Base-by-base conservation (phyloP, 2,888 invertebrate species). In the Nymphalis c-album region DNA sequence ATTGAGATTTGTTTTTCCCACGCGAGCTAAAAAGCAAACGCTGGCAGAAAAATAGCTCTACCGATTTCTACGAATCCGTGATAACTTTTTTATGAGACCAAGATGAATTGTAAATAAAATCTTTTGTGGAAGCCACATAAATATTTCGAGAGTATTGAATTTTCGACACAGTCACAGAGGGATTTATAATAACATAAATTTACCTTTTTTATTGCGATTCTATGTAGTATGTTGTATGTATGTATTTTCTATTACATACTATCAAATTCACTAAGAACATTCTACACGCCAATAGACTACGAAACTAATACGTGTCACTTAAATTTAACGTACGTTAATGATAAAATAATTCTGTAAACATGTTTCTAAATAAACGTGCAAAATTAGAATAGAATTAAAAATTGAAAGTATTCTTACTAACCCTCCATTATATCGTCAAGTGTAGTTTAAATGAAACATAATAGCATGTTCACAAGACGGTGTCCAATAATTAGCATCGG, bases 61-160 rank as follows among this genome's bases (percentile, higher is more conserved):
- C 80, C 84, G 84, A 84, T 86, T 87, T 85, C 88, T 88, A 86
- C 84, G 88, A 89, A 89, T 87, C 82, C 82, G 85, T 86, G 87
- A 88, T 90, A 89, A 90, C 87, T 88, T 90, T 89, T 90, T 90
- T 90, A 89, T 87, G 86, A 85, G 82, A 83, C 84, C 82, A 85
- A 87, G 90, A 89, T 89, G 87, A 88, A 89, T 90, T 89, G 87
- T 88, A 86, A 85, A 85, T 69, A 63, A 88, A 88, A 87, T 86
- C 87, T 88, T 88, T 88, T 86, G 85, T 88, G 82, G 81, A 81
- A 87, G 83, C 85, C 86, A 83, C 85, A 84, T 85, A 87, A 88
- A 88, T 84, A 86, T 84, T 83, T 85, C 81, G 76, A 77, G 82
- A 82, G 83, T 84, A 83, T 87, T 83, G 84, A 82, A 82, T 84